Evolutionary conservation across 2,888 invertebrate genomes (phyloP).

Genomic region (Agrotis exclamationis): DNA sequence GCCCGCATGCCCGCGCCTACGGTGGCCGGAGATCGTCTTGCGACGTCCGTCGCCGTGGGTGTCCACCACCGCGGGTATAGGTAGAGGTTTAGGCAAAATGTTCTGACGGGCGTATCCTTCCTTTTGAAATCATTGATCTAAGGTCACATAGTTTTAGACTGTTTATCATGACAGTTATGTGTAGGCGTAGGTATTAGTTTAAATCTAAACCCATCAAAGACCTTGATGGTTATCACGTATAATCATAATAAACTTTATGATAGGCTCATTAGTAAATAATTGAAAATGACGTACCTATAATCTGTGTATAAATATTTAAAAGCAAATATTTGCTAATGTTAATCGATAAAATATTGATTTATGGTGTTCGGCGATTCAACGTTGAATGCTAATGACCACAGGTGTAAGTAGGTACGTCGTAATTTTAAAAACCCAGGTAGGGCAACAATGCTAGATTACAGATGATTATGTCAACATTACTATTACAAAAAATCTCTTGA

Average conservation of each 20-base stretch:
- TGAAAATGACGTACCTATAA: slow-evolving; percentile 10
- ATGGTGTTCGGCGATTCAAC: slow-evolving; percentile 2
- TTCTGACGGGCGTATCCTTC: too few species aligned
- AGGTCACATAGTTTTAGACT: too few species aligned
- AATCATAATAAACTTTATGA: slow-evolving; percentile 5
- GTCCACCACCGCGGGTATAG: too few species aligned
- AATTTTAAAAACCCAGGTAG: neutral
- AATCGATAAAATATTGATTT: slow-evolving; percentile 25
- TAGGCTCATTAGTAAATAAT: slow-evolving; percentile 31
- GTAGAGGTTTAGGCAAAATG: too few species aligned
- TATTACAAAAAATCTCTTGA: slow-evolving; percentile 57
- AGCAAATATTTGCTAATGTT: slow-evolving; percentile 22
- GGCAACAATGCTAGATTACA: slow-evolving; percentile 35
- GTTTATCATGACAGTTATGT: neutral
- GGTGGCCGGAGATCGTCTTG: too few species aligned
- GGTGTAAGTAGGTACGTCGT: neutral
- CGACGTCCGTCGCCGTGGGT: too few species aligned
- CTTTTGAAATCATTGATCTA: too few species aligned
- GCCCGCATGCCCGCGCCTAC: too few species aligned
- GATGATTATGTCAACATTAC: slow-evolving; percentile 64
- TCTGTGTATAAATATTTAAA: slow-evolving; percentile 30
- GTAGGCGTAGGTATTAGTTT: slow-evolving; percentile 4
- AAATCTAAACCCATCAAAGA: neutral
- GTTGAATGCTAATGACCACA: neutral
- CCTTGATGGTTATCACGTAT: slow-evolving; percentile 8